Evolutionary conservation across 2,797 vertebrate genomes (phyloP), one percentile per base, ranked within the genome.

Genomic region (Enteromius thamalakanensis): DNA sequence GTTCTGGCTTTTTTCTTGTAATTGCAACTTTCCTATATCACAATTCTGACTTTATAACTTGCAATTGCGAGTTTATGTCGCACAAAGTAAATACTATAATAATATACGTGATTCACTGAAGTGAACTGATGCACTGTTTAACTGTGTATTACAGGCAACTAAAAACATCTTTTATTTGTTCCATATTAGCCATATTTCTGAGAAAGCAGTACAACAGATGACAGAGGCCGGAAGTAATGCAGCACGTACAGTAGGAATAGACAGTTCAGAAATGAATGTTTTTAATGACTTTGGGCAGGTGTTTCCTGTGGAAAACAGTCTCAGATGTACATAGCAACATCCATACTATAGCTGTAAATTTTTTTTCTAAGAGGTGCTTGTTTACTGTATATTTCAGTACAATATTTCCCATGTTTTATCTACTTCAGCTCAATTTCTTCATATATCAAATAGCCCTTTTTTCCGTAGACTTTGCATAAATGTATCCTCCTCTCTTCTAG

Each of bases 281-380:
- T 75, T 23, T 37, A 51, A 74, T 32, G 29, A 74, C 12, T 75
- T 75, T 55, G 49, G 6, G 49, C 71, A 75, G 32, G 49, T 75
- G 71, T 75, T 55, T 55, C 71, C 49, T 75, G 71, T 75, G 29
- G 19, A 55, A 55, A 55, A 72, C 69, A 14, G 11, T 40, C 32
- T 23, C 51, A 58, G 32, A 26, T 21, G 14, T 23, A 17, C 72
- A 76, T 58, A 9, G 51, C 2, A 58, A 58, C 34, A 60, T 42
- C 21, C 34, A 6, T 72, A 51, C 2, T 12, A 26, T 26, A 15
- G 11, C 32, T 55, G 32, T 75, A n/a, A 5, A 55, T 55, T 15
- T 23, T 32, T 37, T 2, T 75, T 55, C 11, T 26, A 21, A 10
- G 21, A 60, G 51, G 11, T 72, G 32, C 11, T 32, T 51, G 53